Evolutionary conservation across 2,888 invertebrate genomes (phyloP).

Genomic region (Brassicogethes aeneus): DNA sequence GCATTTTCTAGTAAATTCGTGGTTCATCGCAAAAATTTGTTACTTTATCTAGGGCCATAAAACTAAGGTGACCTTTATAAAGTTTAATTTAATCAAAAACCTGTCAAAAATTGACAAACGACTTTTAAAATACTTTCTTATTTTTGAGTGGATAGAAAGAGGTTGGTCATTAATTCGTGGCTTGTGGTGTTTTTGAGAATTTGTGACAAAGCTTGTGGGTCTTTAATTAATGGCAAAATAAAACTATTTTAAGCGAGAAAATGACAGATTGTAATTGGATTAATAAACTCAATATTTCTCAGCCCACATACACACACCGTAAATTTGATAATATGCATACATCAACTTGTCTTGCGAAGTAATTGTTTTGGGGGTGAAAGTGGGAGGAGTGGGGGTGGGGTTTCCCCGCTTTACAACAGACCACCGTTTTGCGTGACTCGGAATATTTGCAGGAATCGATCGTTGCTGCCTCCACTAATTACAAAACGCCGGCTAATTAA

Average conservation of each 20-base stretch:
- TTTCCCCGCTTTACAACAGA: background rate
- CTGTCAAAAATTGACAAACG: too few species aligned
- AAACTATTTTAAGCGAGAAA: background rate
- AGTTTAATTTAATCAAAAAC: too few species aligned
- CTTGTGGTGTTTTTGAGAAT: too few species aligned
- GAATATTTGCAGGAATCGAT: conserved; percentile 37
- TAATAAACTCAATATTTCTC: background rate
- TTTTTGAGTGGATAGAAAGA: too few species aligned
- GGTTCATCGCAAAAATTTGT: too few species aligned
- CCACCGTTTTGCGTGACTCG: conserved; percentile 9
- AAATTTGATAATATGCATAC: background rate
- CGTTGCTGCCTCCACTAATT: conserved; percentile 33
- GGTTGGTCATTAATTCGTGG: too few species aligned
- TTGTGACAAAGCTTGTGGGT: too few species aligned
- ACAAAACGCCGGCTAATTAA: conserved; percentile 40
- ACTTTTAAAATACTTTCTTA: too few species aligned
- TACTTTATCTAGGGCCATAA: too few species aligned
- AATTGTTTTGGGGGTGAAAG: conserved; percentile 1
- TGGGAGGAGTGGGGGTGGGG: background rate
- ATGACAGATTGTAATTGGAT: background rate
- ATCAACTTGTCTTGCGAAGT: background rate
- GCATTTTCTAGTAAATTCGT: too few species aligned
- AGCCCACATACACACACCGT: background rate
- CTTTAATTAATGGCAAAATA: too few species aligned
- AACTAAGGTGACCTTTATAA: too few species aligned